Conservation (phyloP, 2,888 invertebrate species). For the Vanessa cardui region DNA sequence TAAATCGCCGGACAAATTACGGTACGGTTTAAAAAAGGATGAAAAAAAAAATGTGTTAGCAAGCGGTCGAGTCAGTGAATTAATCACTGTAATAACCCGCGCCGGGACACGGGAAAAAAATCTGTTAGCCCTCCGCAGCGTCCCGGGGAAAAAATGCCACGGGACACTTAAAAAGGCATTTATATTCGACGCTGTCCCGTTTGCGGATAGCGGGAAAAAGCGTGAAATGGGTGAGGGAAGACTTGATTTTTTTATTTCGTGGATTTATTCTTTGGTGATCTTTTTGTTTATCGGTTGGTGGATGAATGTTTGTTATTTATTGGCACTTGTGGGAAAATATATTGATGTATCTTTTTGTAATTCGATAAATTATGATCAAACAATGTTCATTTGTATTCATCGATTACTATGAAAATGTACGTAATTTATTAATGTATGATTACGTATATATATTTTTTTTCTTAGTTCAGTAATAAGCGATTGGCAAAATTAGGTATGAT, state of each 20-base stretch:
- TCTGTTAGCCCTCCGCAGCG: slow-evolving; percentile 61
- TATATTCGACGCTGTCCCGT: slow-evolving; percentile 52
- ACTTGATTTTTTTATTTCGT: slow-evolving; percentile 1
- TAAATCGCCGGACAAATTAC: slow-evolving; percentile 50
- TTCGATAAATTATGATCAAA: no score
- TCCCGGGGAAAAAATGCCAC: slow-evolving; percentile 55
- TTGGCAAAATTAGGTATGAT: no score
- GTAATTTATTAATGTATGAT: no score
- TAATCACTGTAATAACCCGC: slow-evolving; percentile 59
- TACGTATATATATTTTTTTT: no score
- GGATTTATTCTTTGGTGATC: neutral
- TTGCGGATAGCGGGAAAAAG: slow-evolving; percentile 41
- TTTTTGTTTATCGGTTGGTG: neutral
- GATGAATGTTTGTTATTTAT: no score
- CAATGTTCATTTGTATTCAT: no score
- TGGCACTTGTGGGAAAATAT: no score
- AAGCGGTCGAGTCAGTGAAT: slow-evolving; percentile 53
- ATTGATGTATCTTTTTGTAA: no score
- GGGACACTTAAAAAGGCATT: slow-evolving; percentile 66
- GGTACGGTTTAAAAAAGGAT: slow-evolving; percentile 42
- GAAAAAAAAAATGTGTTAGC: slow-evolving; percentile 49
- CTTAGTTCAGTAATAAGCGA: no score
- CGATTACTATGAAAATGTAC: no score
- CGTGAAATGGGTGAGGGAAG: slow-evolving; percentile 17
- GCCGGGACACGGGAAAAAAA: slow-evolving; percentile 59